phyloP scores from a whole-genome alignment of 2,888 invertebrate genomes.

The Rambutsinella grinnellia region DNA sequence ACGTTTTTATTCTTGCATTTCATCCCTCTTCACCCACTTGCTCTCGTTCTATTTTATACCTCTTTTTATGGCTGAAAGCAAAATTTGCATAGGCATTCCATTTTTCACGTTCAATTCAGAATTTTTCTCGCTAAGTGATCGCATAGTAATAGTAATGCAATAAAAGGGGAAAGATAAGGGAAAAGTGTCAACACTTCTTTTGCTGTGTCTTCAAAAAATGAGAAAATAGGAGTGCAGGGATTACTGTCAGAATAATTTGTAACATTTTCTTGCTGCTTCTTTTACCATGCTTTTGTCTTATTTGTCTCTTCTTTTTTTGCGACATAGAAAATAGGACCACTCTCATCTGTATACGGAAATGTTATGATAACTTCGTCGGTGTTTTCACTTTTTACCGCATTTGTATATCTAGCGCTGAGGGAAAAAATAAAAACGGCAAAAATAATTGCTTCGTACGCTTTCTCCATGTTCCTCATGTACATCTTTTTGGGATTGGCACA shows the following conservation, averaged over 20 bases:
- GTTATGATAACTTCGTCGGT: conserved; percentile 51
- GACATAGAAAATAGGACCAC: conserved; percentile 48
- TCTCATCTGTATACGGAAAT: conserved; percentile 53
- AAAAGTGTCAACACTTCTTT: conserved; percentile 8
- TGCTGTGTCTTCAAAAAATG: neutral
- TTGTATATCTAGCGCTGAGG: conserved; percentile 43
- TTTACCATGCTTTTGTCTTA: neutral
- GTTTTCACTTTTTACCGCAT: conserved; percentile 46
- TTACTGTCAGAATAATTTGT: conserved; percentile 35
- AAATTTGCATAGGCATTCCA: conserved; percentile 11
- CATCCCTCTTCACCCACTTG: too few relatives aligned
- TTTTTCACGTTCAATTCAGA: conserved; percentile 6
- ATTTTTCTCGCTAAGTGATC: neutral
- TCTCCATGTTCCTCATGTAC: conserved; percentile 57
- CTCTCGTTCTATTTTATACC: neutral
- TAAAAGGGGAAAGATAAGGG: neutral
- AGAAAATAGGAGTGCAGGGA: conserved; percentile 1
- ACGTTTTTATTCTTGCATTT: too few relatives aligned
- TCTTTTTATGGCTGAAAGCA: neutral
- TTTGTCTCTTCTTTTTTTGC: neutral
- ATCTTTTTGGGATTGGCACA: conserved; percentile 52
- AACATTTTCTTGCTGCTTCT: conserved; percentile 12
- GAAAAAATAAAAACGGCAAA: conserved; percentile 55
- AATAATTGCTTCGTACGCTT: conserved; percentile 46
- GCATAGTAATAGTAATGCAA: neutral